phyloP scores from a whole-genome alignment of 2,113 vertebrate species.

The Speoplatyrhinus poulsoni region DNA sequence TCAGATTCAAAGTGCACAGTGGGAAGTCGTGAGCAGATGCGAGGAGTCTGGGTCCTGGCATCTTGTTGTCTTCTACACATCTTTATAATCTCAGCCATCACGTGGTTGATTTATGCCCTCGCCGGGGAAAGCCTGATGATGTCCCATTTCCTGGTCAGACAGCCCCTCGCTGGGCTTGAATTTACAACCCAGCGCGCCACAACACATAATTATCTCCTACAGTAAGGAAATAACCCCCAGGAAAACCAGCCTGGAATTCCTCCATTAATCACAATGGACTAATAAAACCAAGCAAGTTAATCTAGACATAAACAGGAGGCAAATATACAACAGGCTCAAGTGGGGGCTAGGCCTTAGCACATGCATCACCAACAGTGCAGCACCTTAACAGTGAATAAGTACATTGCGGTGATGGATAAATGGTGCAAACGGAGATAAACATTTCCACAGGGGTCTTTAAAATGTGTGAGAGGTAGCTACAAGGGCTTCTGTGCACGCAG shows the following conservation, averaged over 20 bases:
- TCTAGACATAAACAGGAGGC: constrained; percentile 49
- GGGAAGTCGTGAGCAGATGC: constrained; percentile 24
- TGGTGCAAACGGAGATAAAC: constrained; percentile 40
- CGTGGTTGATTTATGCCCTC: constrained; percentile 51
- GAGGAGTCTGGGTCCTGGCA: constrained; percentile 15
- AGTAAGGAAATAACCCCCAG: constrained; percentile 49
- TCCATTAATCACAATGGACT: constrained; percentile 62
- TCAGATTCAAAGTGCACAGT: constrained; percentile 5
- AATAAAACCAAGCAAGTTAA: constrained; percentile 63
- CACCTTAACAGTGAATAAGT: constrained; percentile 48
- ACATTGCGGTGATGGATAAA: constrained; percentile 51
- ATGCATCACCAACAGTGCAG: constrained; percentile 23
- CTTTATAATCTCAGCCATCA: constrained; percentile 48
- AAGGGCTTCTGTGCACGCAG: constrained; percentile 32
- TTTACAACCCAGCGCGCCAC: constrained; percentile 53
- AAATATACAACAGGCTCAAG: constrained; percentile 45
- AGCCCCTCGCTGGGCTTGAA: constrained; percentile 36
- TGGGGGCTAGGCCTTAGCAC: constrained; percentile 21
- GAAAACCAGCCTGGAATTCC: constrained; percentile 46
- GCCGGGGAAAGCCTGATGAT: constrained; percentile 56
- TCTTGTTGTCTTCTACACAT: constrained; percentile 51
- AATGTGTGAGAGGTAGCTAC: constrained; percentile 37
- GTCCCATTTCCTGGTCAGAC: constrained; percentile 53
- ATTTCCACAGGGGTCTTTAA: constrained; percentile 52
- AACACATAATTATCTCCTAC: constrained; percentile 62